Conservation (phyloP, 2,888 invertebrate genomes). For the Orchesella flavescens region DNA sequence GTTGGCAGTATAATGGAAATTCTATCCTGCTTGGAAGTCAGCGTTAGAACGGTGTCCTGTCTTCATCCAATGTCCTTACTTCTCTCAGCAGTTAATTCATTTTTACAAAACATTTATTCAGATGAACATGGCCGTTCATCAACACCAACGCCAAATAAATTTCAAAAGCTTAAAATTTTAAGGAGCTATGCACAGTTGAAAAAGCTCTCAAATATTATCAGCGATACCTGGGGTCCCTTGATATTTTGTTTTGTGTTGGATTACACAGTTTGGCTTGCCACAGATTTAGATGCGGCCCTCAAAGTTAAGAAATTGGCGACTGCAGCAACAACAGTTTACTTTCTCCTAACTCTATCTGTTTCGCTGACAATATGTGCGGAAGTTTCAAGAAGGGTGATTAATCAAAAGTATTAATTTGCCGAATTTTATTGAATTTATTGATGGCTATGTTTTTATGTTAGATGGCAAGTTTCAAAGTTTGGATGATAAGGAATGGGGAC, state of each 20-base stretch:
- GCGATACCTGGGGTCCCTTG: conserved; percentile 11
- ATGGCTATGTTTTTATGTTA: neutral
- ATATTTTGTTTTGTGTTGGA: conserved; percentile 29
- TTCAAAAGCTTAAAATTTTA: neutral
- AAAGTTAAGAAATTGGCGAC: conserved; percentile 22
- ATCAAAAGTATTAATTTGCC: too few relatives aligned
- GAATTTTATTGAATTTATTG: too few relatives aligned
- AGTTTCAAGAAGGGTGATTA: conserved; percentile 19
- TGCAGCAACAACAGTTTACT: conserved; percentile 20
- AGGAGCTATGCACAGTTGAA: conserved; percentile 4
- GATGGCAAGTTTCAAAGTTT: conserved; percentile 31
- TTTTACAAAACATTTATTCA: neutral
- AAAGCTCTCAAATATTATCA: conserved; percentile 18
- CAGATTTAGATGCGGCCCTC: conserved; percentile 21
- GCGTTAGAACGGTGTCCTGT: conserved; percentile 4
- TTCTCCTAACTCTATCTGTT: conserved; percentile 10
- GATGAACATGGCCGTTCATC: too few relatives aligned
- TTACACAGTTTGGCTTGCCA: conserved; percentile 30
- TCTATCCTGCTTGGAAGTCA: conserved; percentile 5
- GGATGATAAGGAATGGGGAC: conserved; percentile 19
- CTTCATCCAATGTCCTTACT: conserved; percentile 17
- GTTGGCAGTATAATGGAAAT: conserved; percentile 18
- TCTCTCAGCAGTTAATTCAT: conserved; percentile 12
- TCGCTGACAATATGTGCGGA: conserved; percentile 24
- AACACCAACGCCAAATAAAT: neutral